Conservation (phyloP, 2,113 vertebrate species). For the Trinectes maculatus region DNA sequence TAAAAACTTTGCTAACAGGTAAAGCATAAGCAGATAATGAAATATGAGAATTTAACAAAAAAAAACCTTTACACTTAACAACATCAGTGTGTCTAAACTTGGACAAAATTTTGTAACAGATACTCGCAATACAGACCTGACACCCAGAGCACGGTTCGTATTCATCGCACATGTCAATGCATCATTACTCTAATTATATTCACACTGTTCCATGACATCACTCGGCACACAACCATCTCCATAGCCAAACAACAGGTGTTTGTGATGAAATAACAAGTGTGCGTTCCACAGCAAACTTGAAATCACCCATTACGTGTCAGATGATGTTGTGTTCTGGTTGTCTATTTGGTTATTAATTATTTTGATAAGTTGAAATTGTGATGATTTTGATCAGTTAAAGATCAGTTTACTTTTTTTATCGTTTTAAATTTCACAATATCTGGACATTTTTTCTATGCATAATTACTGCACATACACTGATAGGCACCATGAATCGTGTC, state of each 20-base stretch:
- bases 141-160: not conserved
- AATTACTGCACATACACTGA: no score
- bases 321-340: not conserved
- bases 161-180: slow-evolving; percentile 35
- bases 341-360: not conserved
- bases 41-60: not conserved
- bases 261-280: slow-evolving; percentile 31
- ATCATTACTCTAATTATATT: slow-evolving; percentile 70
- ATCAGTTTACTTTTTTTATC: not conserved
- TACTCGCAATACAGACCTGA: slow-evolving; percentile 5
- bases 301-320: not conserved
- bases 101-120: not conserved
- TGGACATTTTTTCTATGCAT: no score
- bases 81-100: not conserved
- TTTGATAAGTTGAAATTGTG: not conserved
- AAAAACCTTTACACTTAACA: not conserved
- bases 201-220: slow-evolving; percentile 65
- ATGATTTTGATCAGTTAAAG: not conserved
- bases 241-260: slow-evolving; percentile 53
- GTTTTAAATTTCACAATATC: no score
- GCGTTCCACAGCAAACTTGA: slow-evolving; percentile 12
- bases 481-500: not conserved
- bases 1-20: not conserved
- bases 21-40: not conserved
- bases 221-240: slow-evolving; percentile 32